Evolutionary conservation across 2,888 invertebrate genomes (phyloP), one percentile per base, ranked within the genome.

Genomic region (Aplocera efformata): DNA sequence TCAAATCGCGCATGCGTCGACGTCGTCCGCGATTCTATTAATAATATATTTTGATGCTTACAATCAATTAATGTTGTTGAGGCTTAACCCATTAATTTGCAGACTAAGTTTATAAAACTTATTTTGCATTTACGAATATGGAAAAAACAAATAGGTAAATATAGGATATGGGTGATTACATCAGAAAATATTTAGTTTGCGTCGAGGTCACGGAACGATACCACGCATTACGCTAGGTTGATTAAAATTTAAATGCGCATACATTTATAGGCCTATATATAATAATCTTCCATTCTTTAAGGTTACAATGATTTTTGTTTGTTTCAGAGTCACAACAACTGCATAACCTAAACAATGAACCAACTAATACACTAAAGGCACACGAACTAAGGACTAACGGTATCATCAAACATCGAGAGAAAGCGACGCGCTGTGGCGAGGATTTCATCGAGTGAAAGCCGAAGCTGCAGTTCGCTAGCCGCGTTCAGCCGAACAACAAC

Each of bases 351-450:
- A 41, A 35, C 50, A 48, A 50, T 50, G 47, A 51, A 49, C 47
- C 34, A 46, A 53, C 58, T n/a, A n/a, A 56, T 53, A 56, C 48
- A 55, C 13, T 17, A 5, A 17, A 17, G 13, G 37, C 44, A 56
- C 44, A 37, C 53, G 56, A 58, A 54, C 60, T 56, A 56, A 74
- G 72, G 71, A 72, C 69, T 85, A 86, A 82, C 86, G 82, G 86
- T 83, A 81, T 51, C 65, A 47, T 54, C 54, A 73, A 74, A 69
- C 72, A 75, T 54, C 67, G 63, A 71, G 86, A 80, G 86, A 86
- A 86, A 88, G 88, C 85, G 82, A 68, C 53, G 74, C 75, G 71
- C 69, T 46, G 77, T 78, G 73, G 72, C 46, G 77, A 78, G 73
- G 72, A 78, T 79, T 70, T 69, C 70, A 76, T 56, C 66, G 58